Base-by-base conservation (phyloP, 2,797 vertebrate genomes). In the Labroides dimidiatus region DNA sequence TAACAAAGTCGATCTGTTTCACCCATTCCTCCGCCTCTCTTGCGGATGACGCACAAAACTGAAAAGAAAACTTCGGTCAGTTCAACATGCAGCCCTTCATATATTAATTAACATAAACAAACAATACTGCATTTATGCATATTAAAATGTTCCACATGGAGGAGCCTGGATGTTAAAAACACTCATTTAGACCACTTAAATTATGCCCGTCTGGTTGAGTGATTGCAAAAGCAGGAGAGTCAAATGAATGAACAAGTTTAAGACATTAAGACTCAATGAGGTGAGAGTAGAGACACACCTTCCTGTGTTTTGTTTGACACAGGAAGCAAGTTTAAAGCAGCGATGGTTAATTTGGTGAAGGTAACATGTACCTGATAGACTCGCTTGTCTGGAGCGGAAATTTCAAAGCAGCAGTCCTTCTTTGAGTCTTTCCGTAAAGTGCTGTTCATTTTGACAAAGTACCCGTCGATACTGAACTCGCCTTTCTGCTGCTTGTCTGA, bases 401-500 rank as follows among this genome's bases (percentile, higher is more conserved):
- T 94, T 93, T 99, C 97, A 91, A 99, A 99, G 94, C 96, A 97
- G 82, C 95, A 99, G 91, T 99, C 97, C 87, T 97, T 99, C 95
- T 97, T 99, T 33, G 89, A 93, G 91, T 99, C 97, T 92, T 96
- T 99, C 63, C 98, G 93, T 39, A 99, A 93, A 41, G 83, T 91
- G 94, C 78, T 95, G 94, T 96, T 99, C 88, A 97, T 94, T 93
- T 94, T 97, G 91, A 97, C 94, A 9, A 56, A 66, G 87, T 99
- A 99, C 48, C 98, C 98, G 20, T 96, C 95, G 54, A 99, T 96
- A 75, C 90, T 91, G 91, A 99, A 99, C 92, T 96, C 97, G 52
- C 97, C 98, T 92, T 98, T 99, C 93, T 99, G 98, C 88, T 98
- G 97, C 93, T 99, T 99, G 92, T 99, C 98, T 99, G 85, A 72